Evolutionary conservation across 2,888 invertebrate genomes (phyloP).

Genomic region (Apodemia hepburni): DNA sequence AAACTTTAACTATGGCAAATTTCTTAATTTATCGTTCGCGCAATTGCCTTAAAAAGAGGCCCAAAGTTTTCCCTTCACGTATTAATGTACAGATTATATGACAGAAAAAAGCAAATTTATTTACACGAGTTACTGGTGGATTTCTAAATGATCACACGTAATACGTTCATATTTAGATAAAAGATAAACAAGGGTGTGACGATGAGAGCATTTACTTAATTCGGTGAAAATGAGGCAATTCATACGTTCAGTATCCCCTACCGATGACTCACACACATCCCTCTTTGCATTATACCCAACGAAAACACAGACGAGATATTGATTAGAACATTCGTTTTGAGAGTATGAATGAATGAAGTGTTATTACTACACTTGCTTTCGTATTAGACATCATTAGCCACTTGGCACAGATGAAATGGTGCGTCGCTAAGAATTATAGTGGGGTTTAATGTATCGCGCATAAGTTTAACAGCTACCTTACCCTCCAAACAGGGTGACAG

Average conservation of each 20-base stretch:
- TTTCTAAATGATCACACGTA: neutral
- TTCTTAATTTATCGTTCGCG: no score
- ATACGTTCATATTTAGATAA: neutral
- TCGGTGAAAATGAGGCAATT: conserved; percentile 9
- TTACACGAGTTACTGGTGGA: neutral
- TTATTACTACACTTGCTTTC: neutral
- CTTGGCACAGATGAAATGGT: no score
- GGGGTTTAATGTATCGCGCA: no score
- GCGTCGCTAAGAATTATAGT: no score
- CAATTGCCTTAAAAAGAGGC: no score
- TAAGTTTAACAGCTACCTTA: no score
- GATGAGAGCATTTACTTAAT: conserved; percentile 7
- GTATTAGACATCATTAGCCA: no score
- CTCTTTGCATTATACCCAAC: conserved; percentile 20
- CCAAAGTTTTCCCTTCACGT: no score
- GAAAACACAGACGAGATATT: neutral
- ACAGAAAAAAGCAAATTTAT: neutral
- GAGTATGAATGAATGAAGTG: neutral
- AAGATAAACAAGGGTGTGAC: conserved; percentile 13
- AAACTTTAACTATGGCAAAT: no score
- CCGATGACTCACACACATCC: conserved; percentile 28
- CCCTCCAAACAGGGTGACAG: no score
- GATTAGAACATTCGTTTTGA: neutral
- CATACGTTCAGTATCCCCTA: conserved; percentile 8
- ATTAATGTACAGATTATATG: no score